phyloP scores from a whole-genome alignment of 2,888 invertebrate genomes.

The Meandrusa payeni region DNA sequence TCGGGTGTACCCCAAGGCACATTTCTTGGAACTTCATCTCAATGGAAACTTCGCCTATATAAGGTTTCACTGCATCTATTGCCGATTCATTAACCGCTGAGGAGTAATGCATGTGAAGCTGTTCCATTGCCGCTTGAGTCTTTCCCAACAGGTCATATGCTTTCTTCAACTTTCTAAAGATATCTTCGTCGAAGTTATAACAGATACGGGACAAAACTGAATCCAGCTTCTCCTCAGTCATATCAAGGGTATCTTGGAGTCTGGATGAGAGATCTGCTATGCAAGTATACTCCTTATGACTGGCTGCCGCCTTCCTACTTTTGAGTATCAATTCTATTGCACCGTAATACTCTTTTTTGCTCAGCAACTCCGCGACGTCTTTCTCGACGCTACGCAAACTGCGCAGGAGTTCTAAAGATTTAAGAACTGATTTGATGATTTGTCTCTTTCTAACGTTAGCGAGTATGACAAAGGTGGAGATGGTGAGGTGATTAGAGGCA shows the following conservation, averaged over 20 bases:
- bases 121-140: constrained; percentile 95
- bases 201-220: constrained; percentile 89
- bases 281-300: constrained; percentile 94
- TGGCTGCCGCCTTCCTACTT: constrained; percentile 91
- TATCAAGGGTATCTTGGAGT: constrained; percentile 93
- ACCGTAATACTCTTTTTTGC: constrained; percentile 91
- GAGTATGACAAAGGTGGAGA: constrained; percentile 92
- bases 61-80: constrained; percentile 80
- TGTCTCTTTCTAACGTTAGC: constrained; percentile 95
- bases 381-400: constrained; percentile 89
- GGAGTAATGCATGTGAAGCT: constrained; percentile 96
- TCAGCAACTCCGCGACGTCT: constrained; percentile 89
- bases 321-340: constrained; percentile 94
- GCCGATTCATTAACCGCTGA: constrained; percentile 94
- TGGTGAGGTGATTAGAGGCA: constrained; percentile 91
- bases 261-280: constrained; percentile 93
- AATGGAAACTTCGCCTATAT: constrained; percentile 48
- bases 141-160: constrained; percentile 95
- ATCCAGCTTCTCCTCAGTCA: constrained; percentile 95
- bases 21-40: constrained; percentile 88
- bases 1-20: constrained; percentile 81
- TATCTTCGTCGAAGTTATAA: constrained; percentile 87
- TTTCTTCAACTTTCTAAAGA: constrained; percentile 90
- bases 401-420: constrained; percentile 81
- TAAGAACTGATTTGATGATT: constrained; percentile 88